Evolutionary conservation across 1,140 invertebrate genomes (phyloP).

Genomic region (Drosophila ogumai): DNA sequence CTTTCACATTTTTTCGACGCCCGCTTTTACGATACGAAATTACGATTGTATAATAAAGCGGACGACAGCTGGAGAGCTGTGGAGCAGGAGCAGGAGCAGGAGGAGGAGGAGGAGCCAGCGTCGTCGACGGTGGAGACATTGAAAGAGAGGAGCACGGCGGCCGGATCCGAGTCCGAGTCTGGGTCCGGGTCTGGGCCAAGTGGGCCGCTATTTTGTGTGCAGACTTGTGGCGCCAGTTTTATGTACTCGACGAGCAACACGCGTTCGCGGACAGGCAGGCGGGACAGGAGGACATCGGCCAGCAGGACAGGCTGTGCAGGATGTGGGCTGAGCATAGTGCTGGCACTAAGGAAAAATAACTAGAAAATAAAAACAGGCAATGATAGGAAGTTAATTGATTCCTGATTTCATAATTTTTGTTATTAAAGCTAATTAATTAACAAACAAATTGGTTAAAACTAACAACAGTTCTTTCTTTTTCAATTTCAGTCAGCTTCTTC

Average conservation of each 20-base stretch:
- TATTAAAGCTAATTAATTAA: neutral
- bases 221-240: conserved; percentile 79
- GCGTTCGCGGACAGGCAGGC: conserved; percentile 49
- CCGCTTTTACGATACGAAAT: conserved; percentile 82
- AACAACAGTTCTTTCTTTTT: neutral
- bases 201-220: conserved; percentile 81
- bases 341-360: neutral
- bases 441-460: neutral
- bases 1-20: conserved; percentile 76
- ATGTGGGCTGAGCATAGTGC: neutral
- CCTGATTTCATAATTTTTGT: neutral
- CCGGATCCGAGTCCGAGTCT: neutral
- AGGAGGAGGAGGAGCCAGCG: conserved; percentile 8
- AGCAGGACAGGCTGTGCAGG: conserved; percentile 12
- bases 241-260: conserved; percentile 80
- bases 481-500: too few species aligned
- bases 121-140: conserved; percentile 40
- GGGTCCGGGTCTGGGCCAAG: conserved; percentile 52
- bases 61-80: conserved; percentile 13
- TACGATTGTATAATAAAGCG: conserved; percentile 82
- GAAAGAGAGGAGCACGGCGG: conserved; percentile 33
- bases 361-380: neutral
- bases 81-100: neutral
- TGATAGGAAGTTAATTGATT: neutral
- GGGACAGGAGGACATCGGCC: conserved; percentile 22